These are phyloP conservation scores for Trachurus trachurus DNA, from an alignment of 2,797 vertebrate species.

Conservation along the genomic window DNA sequence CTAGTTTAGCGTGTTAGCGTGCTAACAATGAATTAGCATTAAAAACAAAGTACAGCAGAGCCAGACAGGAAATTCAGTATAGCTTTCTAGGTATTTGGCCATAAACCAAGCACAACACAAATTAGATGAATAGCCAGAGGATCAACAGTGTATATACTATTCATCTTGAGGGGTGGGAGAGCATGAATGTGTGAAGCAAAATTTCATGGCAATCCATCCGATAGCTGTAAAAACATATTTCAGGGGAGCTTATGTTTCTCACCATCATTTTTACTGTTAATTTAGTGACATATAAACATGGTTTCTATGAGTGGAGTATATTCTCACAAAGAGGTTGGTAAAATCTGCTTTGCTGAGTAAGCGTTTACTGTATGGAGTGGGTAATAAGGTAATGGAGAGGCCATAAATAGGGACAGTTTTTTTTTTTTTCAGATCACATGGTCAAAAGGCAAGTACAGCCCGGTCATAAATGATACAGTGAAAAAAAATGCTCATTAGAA, in stretches of 20 bases:
- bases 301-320: constrained; percentile 19
- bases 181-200: not conserved
- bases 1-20: not conserved
- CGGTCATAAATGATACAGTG: constrained; percentile 76
- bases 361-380: constrained; percentile 21
- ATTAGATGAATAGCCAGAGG: not conserved
- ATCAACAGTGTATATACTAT: not conserved
- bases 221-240: constrained; percentile 8
- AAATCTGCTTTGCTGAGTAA: constrained; percentile 68
- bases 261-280: constrained; percentile 11
- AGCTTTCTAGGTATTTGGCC: not conserved
- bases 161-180: not conserved
- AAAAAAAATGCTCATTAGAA: constrained; percentile 83
- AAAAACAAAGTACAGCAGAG: not conserved
- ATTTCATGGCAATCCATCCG: not conserved
- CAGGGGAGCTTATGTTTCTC: not conserved
- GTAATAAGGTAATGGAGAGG: constrained; percentile 67
- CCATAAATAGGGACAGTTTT: constrained; percentile 57
- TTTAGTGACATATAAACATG: not conserved
- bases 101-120: not conserved
- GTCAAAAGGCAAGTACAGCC: constrained; percentile 56
- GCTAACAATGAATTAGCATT: not conserved
- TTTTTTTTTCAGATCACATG: constrained; percentile 48
- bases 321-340: constrained; percentile 32
- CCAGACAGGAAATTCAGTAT: not conserved